Conservation (phyloP, 2,888 invertebrate genomes). For the Tenodera sinensis region DNA sequence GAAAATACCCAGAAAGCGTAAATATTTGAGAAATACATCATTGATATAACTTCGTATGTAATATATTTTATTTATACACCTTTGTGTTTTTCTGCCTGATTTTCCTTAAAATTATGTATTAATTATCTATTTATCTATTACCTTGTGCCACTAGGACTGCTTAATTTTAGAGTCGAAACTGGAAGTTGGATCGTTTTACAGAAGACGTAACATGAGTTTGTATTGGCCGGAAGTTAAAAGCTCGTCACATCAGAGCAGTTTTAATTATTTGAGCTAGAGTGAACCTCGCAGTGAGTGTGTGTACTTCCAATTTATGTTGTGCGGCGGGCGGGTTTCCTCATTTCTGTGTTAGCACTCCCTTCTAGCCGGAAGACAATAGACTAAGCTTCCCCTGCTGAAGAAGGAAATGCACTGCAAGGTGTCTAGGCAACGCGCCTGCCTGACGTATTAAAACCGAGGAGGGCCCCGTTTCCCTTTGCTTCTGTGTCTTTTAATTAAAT, state of each 20-base stretch:
- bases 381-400: neutral
- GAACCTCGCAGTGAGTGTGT: neutral
- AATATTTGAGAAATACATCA: no score
- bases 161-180: no score
- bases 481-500: constrained; percentile 11
- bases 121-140: no score
- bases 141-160: no score
- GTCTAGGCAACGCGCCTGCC: neutral
- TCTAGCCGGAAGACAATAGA: neutral
- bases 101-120: no score
- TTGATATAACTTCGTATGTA: no score
- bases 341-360: neutral
- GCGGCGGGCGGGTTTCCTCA: neutral
- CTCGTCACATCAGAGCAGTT: neutral
- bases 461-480: neutral
- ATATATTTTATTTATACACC: no score
- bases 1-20: no score
- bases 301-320: neutral
- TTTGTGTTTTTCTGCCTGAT: no score
- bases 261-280: neutral
- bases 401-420: neutral
- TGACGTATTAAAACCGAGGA: neutral
- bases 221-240: neutral
- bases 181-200: no score
- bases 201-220: neutral